Evolutionary conservation across 92 coral and sea anemone genomes (phyloP), one percentile per base, ranked within the genome.

Genomic region (Ricordea florida): DNA sequence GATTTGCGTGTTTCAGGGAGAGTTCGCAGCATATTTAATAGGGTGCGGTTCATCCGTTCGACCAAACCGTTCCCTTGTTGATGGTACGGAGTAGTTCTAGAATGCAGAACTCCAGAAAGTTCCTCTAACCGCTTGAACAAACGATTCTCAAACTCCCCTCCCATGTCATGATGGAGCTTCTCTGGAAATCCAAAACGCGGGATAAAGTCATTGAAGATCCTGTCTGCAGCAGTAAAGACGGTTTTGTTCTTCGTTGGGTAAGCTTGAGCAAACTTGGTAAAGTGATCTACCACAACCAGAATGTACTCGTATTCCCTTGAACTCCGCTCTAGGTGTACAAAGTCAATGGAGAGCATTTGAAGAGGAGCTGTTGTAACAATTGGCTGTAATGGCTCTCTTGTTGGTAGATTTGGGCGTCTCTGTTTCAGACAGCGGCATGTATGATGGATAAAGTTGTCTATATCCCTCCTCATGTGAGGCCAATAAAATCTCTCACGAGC

Each of bases 1-100:
- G 82, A 21, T 45, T 73, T 85, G 60, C 65, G 23, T 10, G 81
- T 38, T 66, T 79, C 86, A 0, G 86, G 76, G 0, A 85, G 68
- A 3, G 76, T 85, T 9, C 81, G 77, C 68, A 79, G 52, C 82
- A 72, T 85, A 20, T 62, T 59, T 3, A 85, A 63, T 24, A 80
- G 57, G 2, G 62, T 74, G 8, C 48, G 84, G 58, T 78, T 78
- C 61, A 78, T 66, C 15, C 84, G 51, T 26, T 78, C 84, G 14
- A 57, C 72, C 18, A 26, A 2, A 17, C 61, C 60, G 21, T 74
- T 74, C 3, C 81, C 81, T 14, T 43, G 41, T 44, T 71, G 81
- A 38, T 74, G 81, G 33, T 74, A 74, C 5, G 81, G 72, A 21
- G 81, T 60, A 42, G 81, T 60, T 62, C 81, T 40, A 16, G 68